phyloP scores from a whole-genome alignment of 2,888 invertebrate genomes.

The Meloe dianella region DNA sequence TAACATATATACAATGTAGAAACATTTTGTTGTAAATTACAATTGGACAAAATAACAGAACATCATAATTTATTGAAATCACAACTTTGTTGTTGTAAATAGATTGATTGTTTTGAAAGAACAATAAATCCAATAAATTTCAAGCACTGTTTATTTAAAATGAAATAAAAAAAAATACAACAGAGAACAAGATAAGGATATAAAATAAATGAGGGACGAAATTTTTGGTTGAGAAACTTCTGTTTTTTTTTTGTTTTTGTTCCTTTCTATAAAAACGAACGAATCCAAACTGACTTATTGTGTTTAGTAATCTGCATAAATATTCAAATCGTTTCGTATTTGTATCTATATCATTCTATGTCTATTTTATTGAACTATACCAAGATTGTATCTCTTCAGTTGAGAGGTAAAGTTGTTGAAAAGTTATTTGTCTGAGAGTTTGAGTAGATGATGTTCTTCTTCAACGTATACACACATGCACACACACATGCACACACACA shows the following conservation, averaged over 20 bases:
- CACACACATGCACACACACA: neutral
- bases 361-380: slow-evolving; percentile 43
- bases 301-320: slow-evolving; percentile 51
- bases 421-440: slow-evolving; percentile 38
- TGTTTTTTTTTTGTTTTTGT: slow-evolving; percentile 32
- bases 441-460: slow-evolving; percentile 13
- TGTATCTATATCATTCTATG: slow-evolving; percentile 2
- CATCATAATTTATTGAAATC: no score
- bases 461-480: neutral
- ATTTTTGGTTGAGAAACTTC: slow-evolving; percentile 39
- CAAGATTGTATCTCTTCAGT: slow-evolving; percentile 48
- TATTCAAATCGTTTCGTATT: slow-evolving; percentile 48
- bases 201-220: slow-evolving; percentile 26
- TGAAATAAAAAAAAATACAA: neutral
- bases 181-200: neutral
- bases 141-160: slow-evolving; percentile 33
- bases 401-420: slow-evolving; percentile 45
- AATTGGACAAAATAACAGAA: neutral
- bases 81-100: neutral
- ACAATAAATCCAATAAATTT: slow-evolving; percentile 41
- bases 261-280: slow-evolving; percentile 30
- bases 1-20: slow-evolving; percentile 45
- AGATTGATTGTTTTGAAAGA: slow-evolving; percentile 41
- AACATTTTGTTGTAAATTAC: slow-evolving; percentile 50
- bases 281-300: slow-evolving; percentile 41